Conservation (phyloP, 2,888 invertebrate genomes). For the Rhamnusium bicolor region DNA sequence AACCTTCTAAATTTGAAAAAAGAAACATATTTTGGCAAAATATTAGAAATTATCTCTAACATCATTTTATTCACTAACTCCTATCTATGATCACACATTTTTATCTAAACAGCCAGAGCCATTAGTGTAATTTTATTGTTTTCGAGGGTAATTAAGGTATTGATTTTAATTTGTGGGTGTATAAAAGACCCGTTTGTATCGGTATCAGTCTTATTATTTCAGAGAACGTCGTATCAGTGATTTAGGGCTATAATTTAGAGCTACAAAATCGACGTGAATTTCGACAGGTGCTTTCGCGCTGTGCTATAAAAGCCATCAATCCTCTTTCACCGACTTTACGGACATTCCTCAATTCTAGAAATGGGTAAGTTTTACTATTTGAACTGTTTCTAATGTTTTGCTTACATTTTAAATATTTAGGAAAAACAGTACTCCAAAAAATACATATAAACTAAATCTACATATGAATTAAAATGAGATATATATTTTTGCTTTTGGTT, state of each 20-base stretch:
- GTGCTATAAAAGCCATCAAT: conserved; percentile 38
- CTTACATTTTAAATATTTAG: background rate
- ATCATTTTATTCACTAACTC: background rate
- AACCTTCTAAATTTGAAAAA: too few species aligned
- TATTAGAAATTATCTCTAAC: background rate
- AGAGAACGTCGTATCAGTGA: conserved; percentile 35
- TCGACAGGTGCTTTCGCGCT: conserved; percentile 35
- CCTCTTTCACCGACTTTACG: conserved; percentile 26
- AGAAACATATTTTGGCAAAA: too few species aligned
- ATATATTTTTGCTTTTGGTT: too few species aligned
- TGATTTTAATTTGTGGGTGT: conserved; percentile 36
- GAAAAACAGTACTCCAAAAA: too few species aligned
- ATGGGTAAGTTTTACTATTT: conserved; percentile 35
- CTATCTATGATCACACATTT: conserved; percentile 1
- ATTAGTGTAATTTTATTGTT: conserved; percentile 7
- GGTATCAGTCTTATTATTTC: conserved; percentile 36
- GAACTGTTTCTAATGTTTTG: conserved; percentile 18
- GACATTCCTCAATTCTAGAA: conserved; percentile 26
- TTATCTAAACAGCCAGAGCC: background rate
- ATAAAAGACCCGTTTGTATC: conserved; percentile 39
- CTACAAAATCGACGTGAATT: conserved; percentile 31
- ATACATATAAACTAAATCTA: too few species aligned
- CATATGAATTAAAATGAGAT: too few species aligned
- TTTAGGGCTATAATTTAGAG: conserved; percentile 39
- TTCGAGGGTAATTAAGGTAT: conserved; percentile 24